phyloP scores from a whole-genome alignment of 2,113 vertebrate genomes.

The Osmerus mordax region DNA sequence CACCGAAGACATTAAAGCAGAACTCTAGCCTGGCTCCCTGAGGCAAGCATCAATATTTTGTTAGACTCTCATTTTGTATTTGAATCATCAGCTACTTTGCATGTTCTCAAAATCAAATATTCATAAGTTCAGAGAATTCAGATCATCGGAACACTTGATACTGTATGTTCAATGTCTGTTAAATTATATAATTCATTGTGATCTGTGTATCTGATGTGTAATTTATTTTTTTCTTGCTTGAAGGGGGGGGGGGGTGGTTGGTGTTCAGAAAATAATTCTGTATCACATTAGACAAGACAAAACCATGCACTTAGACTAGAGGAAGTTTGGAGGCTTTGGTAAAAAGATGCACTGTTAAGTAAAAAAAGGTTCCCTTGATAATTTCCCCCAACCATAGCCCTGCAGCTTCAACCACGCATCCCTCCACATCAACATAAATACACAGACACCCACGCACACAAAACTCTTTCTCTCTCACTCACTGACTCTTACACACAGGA shows the following conservation, averaged over 20 bases:
- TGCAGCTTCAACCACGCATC: constrained; percentile 27
- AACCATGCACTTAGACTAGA: constrained; percentile 9
- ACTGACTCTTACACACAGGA: constrained; percentile 6
- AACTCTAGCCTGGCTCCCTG: constrained; percentile 10
- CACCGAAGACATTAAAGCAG: not conserved
- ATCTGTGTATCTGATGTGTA: not conserved
- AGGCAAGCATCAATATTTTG: constrained; percentile 29
- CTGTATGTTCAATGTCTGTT: constrained; percentile 19
- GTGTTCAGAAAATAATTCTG: not conserved
- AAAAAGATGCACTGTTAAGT: constrained; percentile 16
- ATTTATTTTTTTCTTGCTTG: not conserved
- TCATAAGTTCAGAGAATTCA: constrained; percentile 15
- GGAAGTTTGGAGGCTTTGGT: not conserved
- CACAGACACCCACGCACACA: constrained; percentile 6
- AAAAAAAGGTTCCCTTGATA: constrained; percentile 8
- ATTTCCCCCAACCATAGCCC: constrained; percentile 23
- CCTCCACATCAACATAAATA: not conserved
- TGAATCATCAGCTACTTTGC: constrained; percentile 15
- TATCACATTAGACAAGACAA: not conserved
- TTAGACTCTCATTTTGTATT: constrained; percentile 11
- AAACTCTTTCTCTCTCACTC: not conserved
- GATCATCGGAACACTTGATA: constrained; percentile 26
- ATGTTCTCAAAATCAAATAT: constrained; percentile 17
- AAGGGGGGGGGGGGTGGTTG: too few relatives aligned
- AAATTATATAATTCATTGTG: constrained; percentile 31